phyloP scores from a whole-genome alignment of 2,888 invertebrate genomes.

The Psylliodes chrysocephalus region DNA sequence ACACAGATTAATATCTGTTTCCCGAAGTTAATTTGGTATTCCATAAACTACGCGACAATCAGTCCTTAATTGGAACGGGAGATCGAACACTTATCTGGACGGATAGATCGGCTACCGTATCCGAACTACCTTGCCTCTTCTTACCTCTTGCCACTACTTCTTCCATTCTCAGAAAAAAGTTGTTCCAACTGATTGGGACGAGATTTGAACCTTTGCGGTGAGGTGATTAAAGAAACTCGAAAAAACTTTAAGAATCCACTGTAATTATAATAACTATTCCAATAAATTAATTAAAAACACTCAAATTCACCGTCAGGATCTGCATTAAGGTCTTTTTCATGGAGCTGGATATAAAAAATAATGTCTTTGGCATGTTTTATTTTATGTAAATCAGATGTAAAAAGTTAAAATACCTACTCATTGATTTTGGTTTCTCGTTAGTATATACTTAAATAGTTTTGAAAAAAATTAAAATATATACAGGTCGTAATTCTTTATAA shows the following conservation, averaged over 20 bases:
- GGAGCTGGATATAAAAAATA: no score
- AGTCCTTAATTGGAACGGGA: slow-evolving; percentile 45
- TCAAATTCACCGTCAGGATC: neutral
- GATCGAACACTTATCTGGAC: slow-evolving; percentile 45
- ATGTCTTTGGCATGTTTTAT: no score
- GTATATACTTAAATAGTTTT: no score
- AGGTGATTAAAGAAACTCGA: neutral
- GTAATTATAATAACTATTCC: slow-evolving; percentile 1
- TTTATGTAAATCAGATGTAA: no score
- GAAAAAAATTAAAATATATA: no score
- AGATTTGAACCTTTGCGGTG: slow-evolving; percentile 26
- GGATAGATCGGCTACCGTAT: slow-evolving; percentile 50
- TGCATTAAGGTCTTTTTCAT: no score
- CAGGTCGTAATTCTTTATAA: no score
- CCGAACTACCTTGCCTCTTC: neutral
- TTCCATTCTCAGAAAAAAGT: slow-evolving; percentile 20
- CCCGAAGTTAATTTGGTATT: slow-evolving; percentile 46
- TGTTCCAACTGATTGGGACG: slow-evolving; percentile 23
- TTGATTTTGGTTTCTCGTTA: no score
- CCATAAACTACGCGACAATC: slow-evolving; percentile 45
- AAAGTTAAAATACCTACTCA: no score
- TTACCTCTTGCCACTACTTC: slow-evolving; percentile 19
- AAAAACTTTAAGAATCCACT: neutral
- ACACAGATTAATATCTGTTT: slow-evolving; percentile 41
- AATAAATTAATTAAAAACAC: neutral